A percentile compares a stretch with the other conserved stretches of the same genome.
Evolutionary conservation across 2,113 vertebrate genomes (phyloP).

Genomic region (Cranoglanis bouderius): DNA sequence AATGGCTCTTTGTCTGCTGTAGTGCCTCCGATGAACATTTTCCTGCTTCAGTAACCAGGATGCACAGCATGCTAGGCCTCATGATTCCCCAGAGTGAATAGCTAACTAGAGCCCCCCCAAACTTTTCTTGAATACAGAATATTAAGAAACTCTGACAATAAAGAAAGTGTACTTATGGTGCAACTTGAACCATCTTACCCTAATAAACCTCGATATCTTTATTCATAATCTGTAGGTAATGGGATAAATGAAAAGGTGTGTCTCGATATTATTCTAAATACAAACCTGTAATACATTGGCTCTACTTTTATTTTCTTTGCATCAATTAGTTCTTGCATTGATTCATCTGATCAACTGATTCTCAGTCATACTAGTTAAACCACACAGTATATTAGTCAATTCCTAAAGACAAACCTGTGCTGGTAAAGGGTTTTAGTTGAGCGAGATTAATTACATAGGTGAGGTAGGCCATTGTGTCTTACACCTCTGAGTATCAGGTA

Average conservation of each 20-base stretch:
- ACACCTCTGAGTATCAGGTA: constrained; percentile 48
- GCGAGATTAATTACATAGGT: constrained; percentile 45
- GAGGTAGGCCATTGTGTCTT: constrained; percentile 26
- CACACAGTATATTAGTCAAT: background rate
- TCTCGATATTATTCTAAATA: background rate
- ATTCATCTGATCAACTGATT: background rate
- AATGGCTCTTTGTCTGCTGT: constrained; percentile 43
- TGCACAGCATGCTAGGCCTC: constrained; percentile 34
- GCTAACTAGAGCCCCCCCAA: constrained; percentile 32
- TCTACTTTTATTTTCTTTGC: constrained; percentile 7
- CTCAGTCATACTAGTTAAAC: background rate
- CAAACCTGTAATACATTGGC: background rate
- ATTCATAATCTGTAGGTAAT: background rate
- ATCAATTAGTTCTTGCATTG: background rate
- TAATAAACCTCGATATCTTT: background rate
- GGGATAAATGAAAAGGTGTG: background rate
- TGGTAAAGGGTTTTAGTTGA: background rate
- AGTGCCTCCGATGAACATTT: constrained; percentile 37
- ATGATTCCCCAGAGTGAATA: constrained; percentile 43
- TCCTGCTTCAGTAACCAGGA: constrained; percentile 50
- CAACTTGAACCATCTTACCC: background rate
- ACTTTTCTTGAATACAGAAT: background rate
- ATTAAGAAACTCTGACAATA: background rate
- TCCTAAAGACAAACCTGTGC: background rate
- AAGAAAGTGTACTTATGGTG: background rate